Percentiles rank a stretch among this genome's conserved stretches.
These are phyloP conservation scores for Phoronis australis DNA, from an alignment of 2,888 invertebrate genomes.

Conservation along the genomic window DNA sequence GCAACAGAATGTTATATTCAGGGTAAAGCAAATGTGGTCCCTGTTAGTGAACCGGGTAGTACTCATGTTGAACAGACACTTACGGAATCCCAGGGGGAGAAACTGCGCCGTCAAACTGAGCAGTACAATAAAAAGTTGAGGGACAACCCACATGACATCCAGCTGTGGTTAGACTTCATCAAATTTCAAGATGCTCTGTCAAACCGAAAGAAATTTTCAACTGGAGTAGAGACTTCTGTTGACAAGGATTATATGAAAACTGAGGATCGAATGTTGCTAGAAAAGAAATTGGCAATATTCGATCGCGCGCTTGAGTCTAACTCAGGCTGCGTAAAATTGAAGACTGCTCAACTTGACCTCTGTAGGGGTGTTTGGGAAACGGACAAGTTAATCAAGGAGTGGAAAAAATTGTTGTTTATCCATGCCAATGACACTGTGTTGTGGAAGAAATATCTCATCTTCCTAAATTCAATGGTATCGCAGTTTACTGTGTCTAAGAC, in stretches of 20 bases:
- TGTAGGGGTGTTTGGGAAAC: constrained; percentile 42
- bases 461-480: constrained; percentile 44
- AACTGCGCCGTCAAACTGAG: constrained; percentile 3
- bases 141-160: constrained; percentile 43
- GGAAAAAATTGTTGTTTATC: constrained; percentile 50
- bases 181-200: constrained; percentile 50
- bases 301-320: constrained; percentile 52
- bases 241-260: constrained; percentile 10
- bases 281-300: constrained; percentile 53
- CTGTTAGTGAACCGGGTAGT: not conserved
- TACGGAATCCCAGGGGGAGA: constrained; percentile 10
- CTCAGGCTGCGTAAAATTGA: constrained; percentile 45
- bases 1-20: constrained; percentile 37
- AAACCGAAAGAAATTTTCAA: too few species aligned
- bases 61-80: not conserved
- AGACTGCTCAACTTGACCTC: constrained; percentile 44
- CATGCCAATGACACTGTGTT: constrained; percentile 48
- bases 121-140: constrained; percentile 44
- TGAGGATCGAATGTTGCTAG: constrained; percentile 23
- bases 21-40: constrained; percentile 21
- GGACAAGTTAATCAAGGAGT: constrained; percentile 41
- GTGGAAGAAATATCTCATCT: constrained; percentile 51
- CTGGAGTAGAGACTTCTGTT: not conserved
- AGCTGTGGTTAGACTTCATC: constrained; percentile 53
- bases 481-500: constrained; percentile 42